Evolutionary conservation across 1,140 invertebrate species (phyloP), one percentile per base, ranked within the genome.

Genomic region (Teleopsis dalmanni): DNA sequence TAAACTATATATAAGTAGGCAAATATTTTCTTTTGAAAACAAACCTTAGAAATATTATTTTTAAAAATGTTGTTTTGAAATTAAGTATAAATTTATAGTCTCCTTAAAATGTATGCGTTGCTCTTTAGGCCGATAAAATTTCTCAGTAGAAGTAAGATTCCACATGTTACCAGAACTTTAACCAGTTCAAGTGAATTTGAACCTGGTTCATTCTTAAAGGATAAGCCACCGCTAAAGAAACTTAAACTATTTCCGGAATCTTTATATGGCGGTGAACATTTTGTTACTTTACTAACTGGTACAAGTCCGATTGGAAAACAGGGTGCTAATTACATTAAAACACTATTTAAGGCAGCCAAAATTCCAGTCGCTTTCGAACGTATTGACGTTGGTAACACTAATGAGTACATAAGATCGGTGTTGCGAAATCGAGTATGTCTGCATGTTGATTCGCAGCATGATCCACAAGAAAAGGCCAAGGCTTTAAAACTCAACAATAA

Each of bases 321-420:
- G 52, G 62, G 62, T 11, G 58, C 57, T 25, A 46, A 52, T 4
- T 65, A 55, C 40, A 59, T 65, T 19, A 43, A 18, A 9, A 52
- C 60, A 1, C 21, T 65, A 40, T 40, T 65, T 13, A 46, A 37
- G 13, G 56, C 52, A 22, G 51, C 58, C n/a, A 48, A 52, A 4
- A 60, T 65, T 6, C 62, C 62, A 1, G 55, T 65, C 1, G 57
- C 52, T 4, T 46, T 59, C 19, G 58, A 65, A 35, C 36, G 26
- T 3, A 60, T 65, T 22, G 11, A 16, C 1, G 16, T 52, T 7
- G 38, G 50, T 3, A 40, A 58, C 27, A 18, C 22, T 11, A 35
- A 4, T 6, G 62, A 65, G 27, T 65, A 60, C 23, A 52, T 53
- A 3, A 56, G 55, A 14, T 60, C 62, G 21, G 62, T 65, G 37